These are phyloP conservation scores for Acrocera orbiculus DNA, from an alignment of 2,888 invertebrate genomes.

Conservation along the genomic window DNA sequence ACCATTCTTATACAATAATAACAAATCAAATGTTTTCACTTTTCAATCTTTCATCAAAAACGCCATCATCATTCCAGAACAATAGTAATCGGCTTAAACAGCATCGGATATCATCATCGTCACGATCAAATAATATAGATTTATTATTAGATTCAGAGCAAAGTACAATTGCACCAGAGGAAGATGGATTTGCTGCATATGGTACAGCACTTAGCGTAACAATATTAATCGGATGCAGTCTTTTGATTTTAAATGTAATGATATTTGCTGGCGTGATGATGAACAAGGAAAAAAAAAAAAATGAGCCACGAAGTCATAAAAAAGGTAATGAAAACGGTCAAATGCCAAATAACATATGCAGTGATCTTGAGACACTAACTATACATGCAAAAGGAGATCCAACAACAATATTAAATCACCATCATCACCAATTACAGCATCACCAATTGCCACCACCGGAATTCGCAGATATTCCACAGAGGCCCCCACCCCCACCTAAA, in stretches of 20 bases:
- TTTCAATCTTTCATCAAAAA: constrained; percentile 28
- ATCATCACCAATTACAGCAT: constrained; percentile 57
- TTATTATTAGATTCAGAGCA: constrained; percentile 13
- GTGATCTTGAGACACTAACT: constrained; percentile 50
- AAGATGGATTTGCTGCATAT: constrained; percentile 77
- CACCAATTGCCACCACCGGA: constrained; percentile 73
- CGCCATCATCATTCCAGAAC: constrained; percentile 26
- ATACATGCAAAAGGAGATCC: constrained; percentile 46
- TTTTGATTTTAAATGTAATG: constrained; percentile 77
- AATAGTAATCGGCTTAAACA: constrained; percentile 20
- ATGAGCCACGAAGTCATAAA: constrained; percentile 38
- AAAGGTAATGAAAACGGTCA: constrained; percentile 69
- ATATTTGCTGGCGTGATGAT: constrained; percentile 92
- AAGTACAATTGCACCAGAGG: constrained; percentile 42
- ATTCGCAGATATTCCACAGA: constrained; percentile 62
- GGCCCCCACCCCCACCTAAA: constrained; percentile 62
- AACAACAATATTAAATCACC: constrained; percentile 52
- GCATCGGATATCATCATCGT: constrained; percentile 20
- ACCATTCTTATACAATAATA: constrained; percentile 26
- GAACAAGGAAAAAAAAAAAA: constrained; percentile 67
- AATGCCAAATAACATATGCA: constrained; percentile 76
- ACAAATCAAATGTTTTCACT: constrained; percentile 31
- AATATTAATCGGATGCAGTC: constrained; percentile 84
- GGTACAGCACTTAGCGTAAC: constrained; percentile 83
- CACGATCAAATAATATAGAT: constrained; percentile 22